Conservation (phyloP, 2,888 invertebrate species). For the Eupithecia exiguata region DNA sequence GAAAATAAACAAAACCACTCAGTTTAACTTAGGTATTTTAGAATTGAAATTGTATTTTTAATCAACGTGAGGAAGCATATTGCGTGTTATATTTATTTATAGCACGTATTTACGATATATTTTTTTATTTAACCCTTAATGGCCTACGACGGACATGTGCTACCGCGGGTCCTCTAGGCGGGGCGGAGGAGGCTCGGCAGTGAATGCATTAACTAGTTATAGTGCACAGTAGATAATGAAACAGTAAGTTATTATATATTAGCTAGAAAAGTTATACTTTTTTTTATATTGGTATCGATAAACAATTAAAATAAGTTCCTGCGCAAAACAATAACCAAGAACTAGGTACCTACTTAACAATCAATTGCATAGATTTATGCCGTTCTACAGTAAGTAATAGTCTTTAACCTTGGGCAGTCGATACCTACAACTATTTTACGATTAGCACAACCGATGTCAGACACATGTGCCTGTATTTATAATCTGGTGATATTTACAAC, state of each 20-base stretch:
- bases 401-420: constrained; percentile 45
- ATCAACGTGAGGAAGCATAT: not conserved
- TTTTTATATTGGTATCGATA: not conserved
- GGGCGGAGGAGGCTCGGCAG: too few relatives aligned
- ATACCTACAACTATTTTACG: constrained; percentile 46
- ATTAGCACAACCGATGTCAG: constrained; percentile 38
- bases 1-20: not conserved
- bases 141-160: too few relatives aligned
- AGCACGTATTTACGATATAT: not conserved
- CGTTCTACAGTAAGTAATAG: constrained; percentile 35
- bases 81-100: not conserved
- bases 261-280: too few relatives aligned
- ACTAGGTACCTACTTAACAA: not conserved
- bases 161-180: too few relatives aligned
- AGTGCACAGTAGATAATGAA: not conserved
- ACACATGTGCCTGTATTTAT: constrained; percentile 32
- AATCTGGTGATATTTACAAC: constrained; percentile 13
- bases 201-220: not conserved
- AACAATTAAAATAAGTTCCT: not conserved
- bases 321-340: not conserved
- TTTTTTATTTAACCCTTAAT: not conserved
- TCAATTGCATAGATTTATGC: constrained; percentile 31
- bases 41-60: not conserved
- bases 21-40: too few relatives aligned
- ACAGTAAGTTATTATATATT: too few relatives aligned